These are phyloP conservation scores for Anthonomus grandis DNA, from an alignment of 1,140 invertebrate genomes.

Conservation along the genomic window DNA sequence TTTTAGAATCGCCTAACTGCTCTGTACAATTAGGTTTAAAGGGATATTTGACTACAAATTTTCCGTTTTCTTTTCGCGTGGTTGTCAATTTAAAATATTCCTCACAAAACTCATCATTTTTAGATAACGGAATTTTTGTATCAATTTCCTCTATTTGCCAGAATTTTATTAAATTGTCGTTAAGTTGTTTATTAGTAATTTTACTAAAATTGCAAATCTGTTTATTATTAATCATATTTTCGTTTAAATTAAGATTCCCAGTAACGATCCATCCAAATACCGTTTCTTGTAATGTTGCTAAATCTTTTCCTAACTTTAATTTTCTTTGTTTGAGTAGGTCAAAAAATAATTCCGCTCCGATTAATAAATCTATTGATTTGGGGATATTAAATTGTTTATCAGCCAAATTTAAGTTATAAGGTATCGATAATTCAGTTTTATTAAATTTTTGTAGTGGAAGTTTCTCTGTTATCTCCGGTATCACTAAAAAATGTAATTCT, in stretches of 20 bases:
- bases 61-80: slow-evolving; percentile 1
- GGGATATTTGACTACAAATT: slow-evolving; percentile 11
- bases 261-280: slow-evolving; percentile 37
- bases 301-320: slow-evolving; percentile 29
- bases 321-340: slow-evolving; percentile 32
- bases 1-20: slow-evolving; percentile 14
- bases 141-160: slow-evolving; percentile 17
- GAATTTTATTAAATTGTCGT: slow-evolving; percentile 16
- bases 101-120: slow-evolving; percentile 11
- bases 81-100: slow-evolving; percentile 12
- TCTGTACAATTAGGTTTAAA: slow-evolving; percentile 2
- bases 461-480: slow-evolving; percentile 13
- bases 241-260: neutral
- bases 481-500: slow-evolving; percentile 21
- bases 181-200: slow-evolving; percentile 5
- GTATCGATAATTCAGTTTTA: neutral
- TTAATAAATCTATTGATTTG: slow-evolving; percentile 35
- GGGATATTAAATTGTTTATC: slow-evolving; percentile 35
- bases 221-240: neutral
- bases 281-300: slow-evolving; percentile 35
- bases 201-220: slow-evolving; percentile 4
- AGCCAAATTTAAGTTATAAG: slow-evolving; percentile 27
- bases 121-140: neutral
- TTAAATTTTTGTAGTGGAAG: slow-evolving; percentile 11
- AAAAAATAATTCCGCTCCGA: slow-evolving; percentile 40